Percentiles rank a stretch among this genome's conserved stretches.
Conservation (phyloP, 2,113 vertebrate species). For the Solea solea region DNA sequence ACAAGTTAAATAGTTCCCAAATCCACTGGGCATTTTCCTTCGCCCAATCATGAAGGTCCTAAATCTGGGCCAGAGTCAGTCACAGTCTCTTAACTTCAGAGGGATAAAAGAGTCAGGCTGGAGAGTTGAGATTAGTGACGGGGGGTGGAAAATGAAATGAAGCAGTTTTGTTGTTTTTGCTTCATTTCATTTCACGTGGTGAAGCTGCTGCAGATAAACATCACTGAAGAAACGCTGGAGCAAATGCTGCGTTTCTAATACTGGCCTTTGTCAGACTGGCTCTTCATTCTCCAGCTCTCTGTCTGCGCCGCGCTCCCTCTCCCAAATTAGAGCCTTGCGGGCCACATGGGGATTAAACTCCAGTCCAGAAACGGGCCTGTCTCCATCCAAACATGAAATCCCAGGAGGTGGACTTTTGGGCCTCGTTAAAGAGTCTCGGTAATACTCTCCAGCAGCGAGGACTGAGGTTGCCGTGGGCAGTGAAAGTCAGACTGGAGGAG, state of each 20-base stretch:
- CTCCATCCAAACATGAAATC: constrained; percentile 46
- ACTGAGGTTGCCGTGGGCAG: constrained; percentile 4
- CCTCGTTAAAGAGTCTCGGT: constrained; percentile 33
- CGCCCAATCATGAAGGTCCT: constrained; percentile 14
- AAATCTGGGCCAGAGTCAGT: constrained; percentile 18
- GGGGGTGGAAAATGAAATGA: neutral
- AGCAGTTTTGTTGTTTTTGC: neutral
- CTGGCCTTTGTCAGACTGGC: constrained; percentile 19
- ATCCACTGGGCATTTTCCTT: constrained; percentile 20
- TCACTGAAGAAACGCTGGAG: constrained; percentile 1
- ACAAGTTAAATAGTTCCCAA: constrained; percentile 19
- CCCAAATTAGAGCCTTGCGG: constrained; percentile 52
- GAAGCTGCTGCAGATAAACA: constrained; percentile 14
- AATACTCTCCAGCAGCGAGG: neutral
- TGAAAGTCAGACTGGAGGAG: constrained; percentile 6
- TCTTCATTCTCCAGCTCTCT: constrained; percentile 11
- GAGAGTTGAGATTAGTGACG: neutral
- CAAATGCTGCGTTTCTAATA: constrained; percentile 16
- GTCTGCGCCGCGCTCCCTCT: constrained; percentile 5
- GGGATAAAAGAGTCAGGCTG: constrained; percentile 4
- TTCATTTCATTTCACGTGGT: neutral
- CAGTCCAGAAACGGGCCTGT: constrained; percentile 33
- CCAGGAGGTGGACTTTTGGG: constrained; percentile 46
- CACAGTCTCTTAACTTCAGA: neutral
- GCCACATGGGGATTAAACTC: constrained; percentile 49